Base-by-base conservation (phyloP, 1,140 invertebrate genomes). In the Pseudomyrmex concolor region DNA sequence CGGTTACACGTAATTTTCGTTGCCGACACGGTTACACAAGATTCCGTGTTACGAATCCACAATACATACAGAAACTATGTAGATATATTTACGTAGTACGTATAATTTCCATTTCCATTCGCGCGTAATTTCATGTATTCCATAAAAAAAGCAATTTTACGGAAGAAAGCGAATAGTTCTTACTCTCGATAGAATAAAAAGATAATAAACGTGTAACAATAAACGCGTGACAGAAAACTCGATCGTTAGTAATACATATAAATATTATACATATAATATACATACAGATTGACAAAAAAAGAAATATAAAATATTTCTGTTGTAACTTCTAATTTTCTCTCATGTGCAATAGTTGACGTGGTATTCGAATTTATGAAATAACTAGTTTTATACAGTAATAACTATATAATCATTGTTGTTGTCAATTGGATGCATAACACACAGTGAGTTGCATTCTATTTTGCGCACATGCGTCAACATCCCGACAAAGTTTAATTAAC, bases 1-100 rank as follows among this genome's bases (percentile, higher is more conserved):
- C 78, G 60, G 71, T 63, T 73, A 74, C 54, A 60, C 57, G 71
- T 85, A 76, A 85, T 85, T 85, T 85, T 85, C 84, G 71, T 22
- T 66, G 50, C 22, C 48, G 43, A 72, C 62, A 72, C 55, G 15
- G 48, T 34, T 73, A 86, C 68, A 78, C 67, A 66, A 76, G 55
- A 86, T 86, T 86, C 64, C 54, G 45, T 55, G 54, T 80, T 80
- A 17, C 76, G 45, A 59, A 70, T 80, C 76, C 76, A 45, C 66
- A 59, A 70, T 80, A 70, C 19, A 34, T 48, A 25, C 54, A 9
- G 54, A 34, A 66, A 17, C 7, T 19, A 19, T 57, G 43, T 80
- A 70, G 54, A 80, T 12, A 43, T 17, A 43, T 78, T 78, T 78
- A 34, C 54, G 48, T 3, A 50, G 63, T 17, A 50, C 19, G 63